Conservation (phyloP, 2,888 invertebrate genomes). For the Lasioglossum figueresi region DNA sequence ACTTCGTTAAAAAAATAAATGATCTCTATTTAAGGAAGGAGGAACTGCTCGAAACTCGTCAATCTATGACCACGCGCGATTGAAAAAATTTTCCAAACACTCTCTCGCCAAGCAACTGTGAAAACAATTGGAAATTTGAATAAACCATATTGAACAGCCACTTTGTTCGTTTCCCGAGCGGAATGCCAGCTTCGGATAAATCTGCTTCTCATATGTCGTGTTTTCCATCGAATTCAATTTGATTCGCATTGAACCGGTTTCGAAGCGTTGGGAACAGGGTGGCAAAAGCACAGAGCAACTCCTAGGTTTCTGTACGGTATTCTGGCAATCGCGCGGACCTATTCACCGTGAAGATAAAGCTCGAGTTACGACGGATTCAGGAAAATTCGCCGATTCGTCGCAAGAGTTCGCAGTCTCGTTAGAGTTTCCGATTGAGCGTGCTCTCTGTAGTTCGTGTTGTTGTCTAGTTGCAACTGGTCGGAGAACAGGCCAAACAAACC, state of each 20-base stretch:
- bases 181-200: not conserved
- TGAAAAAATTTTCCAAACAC: not conserved
- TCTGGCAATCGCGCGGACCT: not conserved
- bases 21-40: not conserved
- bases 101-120: not conserved
- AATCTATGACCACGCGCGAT: not conserved
- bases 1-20: not conserved
- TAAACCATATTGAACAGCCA: not conserved
- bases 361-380: not conserved
- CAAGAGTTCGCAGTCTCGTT: constrained; percentile 11
- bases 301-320: not conserved
- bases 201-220: not conserved
- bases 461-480: not conserved
- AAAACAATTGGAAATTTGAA: not conserved
- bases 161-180: not conserved
- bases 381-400: not conserved
- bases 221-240: not conserved
- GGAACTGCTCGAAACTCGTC: not conserved
- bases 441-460: constrained; percentile 10
- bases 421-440: not conserved
- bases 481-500: not conserved
- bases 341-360: not conserved
- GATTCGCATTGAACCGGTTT: not conserved
- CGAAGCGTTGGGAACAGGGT: not conserved
- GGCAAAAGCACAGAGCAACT: not conserved